Conservation (phyloP, 2,113 vertebrate species). For the Bambusicola thoracicus region DNA sequence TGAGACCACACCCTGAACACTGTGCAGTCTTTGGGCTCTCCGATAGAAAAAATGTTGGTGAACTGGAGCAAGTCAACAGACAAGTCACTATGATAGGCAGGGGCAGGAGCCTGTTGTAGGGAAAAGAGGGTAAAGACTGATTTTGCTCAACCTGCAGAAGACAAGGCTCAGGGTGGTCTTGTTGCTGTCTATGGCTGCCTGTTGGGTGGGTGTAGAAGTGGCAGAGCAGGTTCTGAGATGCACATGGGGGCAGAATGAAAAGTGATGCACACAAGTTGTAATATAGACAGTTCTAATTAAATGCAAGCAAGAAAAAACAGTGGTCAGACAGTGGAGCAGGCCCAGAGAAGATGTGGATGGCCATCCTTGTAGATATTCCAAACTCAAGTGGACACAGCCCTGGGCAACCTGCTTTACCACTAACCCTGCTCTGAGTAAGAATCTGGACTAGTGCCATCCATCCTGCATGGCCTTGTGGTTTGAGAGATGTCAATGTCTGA, state of each 20-base stretch:
- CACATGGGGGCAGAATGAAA: background rate
- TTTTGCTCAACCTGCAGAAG: background rate
- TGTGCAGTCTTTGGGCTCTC: background rate
- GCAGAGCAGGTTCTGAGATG: background rate
- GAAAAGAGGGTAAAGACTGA: background rate
- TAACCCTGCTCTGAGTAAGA: background rate
- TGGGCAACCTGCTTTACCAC: background rate
- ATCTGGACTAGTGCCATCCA: background rate
- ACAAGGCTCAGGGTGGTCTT: rapidly evolving
- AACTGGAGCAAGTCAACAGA: background rate
- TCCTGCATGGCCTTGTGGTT: background rate
- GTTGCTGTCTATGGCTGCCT: background rate
- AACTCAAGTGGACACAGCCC: background rate
- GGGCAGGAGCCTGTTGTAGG: background rate
- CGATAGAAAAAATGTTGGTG: background rate
- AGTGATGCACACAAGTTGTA: background rate
- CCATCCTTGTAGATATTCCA: background rate
- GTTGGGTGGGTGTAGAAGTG: background rate
- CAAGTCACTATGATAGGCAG: background rate
- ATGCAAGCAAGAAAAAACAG: background rate
- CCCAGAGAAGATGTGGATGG: background rate
- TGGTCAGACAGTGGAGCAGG: background rate
- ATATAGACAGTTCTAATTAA: background rate
- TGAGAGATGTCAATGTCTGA: background rate
- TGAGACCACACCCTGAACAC: background rate